Evolutionary conservation across 2,113 vertebrate species (phyloP).

Genomic region (Rhodinocichla rosea): DNA sequence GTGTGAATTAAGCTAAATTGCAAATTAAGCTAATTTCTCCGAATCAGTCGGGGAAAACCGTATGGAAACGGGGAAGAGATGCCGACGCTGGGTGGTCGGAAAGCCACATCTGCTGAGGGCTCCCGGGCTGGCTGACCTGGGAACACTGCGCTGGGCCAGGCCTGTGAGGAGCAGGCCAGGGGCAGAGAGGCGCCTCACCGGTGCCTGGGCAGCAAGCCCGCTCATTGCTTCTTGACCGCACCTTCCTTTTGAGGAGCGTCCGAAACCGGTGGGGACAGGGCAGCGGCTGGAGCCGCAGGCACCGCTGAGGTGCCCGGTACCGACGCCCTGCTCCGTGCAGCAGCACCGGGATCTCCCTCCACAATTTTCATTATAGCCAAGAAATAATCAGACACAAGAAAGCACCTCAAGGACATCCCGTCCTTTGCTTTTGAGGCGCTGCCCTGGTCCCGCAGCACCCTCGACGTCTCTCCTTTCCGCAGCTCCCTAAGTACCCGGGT

Average conservation of each 20-base stretch:
- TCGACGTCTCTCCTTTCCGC: background rate
- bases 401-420: background rate
- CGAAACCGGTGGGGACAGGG: background rate
- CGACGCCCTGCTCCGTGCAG: background rate
- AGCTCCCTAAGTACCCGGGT: background rate
- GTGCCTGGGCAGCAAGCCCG: background rate
- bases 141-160: background rate
- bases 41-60: background rate
- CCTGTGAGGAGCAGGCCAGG: background rate
- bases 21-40: constrained; percentile 42
- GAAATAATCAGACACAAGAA: background rate
- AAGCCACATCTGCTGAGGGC: background rate
- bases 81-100: constrained; percentile 24
- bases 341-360: background rate
- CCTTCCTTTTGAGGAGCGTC: background rate
- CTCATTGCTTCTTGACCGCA: background rate
- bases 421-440: background rate
- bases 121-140: background rate
- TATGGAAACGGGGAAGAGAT: background rate
- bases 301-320: background rate
- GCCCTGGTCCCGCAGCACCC: background rate
- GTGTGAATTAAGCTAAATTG: constrained; percentile 34
- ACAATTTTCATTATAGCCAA: background rate
- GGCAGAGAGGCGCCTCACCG: background rate
- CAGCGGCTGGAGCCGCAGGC: background rate